These are phyloP conservation scores for Asobara japonica DNA, from an alignment of 1,140 invertebrate species.

Conservation along the genomic window DNA sequence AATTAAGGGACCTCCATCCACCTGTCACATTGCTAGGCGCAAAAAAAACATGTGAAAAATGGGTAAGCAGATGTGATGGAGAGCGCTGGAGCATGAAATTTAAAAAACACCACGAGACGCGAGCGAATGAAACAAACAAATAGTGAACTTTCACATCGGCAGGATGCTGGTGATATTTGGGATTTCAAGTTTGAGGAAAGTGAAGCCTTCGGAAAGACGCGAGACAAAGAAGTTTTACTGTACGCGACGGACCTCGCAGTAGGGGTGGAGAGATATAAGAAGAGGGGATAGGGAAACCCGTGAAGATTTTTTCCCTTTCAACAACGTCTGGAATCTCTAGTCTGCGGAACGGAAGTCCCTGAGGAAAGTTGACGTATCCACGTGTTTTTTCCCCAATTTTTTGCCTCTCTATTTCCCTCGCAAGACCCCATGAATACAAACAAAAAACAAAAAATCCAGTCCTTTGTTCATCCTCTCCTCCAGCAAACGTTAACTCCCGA, in stretches of 20 bases:
- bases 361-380: constrained; percentile 6
- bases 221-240: constrained; percentile 5
- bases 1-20: constrained; percentile 3
- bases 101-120: not conserved
- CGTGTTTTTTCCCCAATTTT: not conserved
- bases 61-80: not conserved
- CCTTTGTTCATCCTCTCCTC: constrained; percentile 8
- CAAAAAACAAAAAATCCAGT: not conserved
- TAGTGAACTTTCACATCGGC: not conserved
- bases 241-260: not conserved
- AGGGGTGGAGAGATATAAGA: not conserved
- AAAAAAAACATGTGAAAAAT: not conserved
- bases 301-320: not conserved
- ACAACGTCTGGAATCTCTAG: not conserved
- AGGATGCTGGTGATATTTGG: not conserved
- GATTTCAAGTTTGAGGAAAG: constrained; percentile 2
- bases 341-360: constrained; percentile 7
- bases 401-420: not conserved
- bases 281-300: not conserved
- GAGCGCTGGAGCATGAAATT: not conserved
- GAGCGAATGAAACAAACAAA: not conserved
- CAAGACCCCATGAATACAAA: not conserved
- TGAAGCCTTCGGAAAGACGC: not conserved
- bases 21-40: not conserved
- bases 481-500: not conserved